These are phyloP conservation scores for Selenia dentaria DNA, from an alignment of 2,888 invertebrate genomes.

Conservation along the genomic window DNA sequence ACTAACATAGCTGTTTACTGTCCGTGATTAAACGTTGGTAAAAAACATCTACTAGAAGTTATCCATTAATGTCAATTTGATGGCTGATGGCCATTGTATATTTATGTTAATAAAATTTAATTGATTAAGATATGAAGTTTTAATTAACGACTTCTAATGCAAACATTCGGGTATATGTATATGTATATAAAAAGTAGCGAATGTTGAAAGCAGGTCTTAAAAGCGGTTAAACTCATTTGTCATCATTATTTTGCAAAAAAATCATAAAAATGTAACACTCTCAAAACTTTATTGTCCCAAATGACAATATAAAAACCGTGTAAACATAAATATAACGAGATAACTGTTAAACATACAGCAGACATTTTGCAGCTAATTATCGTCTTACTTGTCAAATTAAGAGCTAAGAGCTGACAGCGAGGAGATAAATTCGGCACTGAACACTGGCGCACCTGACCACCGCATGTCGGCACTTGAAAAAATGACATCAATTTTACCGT, in stretches of 20 bases:
- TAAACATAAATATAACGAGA: constrained; percentile 33
- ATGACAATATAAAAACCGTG: constrained; percentile 19
- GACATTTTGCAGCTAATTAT: constrained; percentile 39
- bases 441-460: constrained; percentile 41
- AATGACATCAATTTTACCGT: constrained; percentile 66
- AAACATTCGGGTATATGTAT: neutral
- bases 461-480: constrained; percentile 54
- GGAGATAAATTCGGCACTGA: constrained; percentile 46
- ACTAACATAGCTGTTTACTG: constrained; percentile 7
- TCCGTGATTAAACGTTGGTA: constrained; percentile 14
- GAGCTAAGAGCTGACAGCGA: constrained; percentile 43
- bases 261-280: constrained; percentile 18
- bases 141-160: neutral
- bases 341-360: constrained; percentile 36
- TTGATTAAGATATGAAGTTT: neutral
- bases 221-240: constrained; percentile 7
- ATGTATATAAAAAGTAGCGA: constrained; percentile 1
- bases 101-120: constrained; percentile 2
- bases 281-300: constrained; percentile 21
- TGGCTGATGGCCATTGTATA: constrained; percentile 2
- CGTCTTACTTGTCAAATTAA: constrained; percentile 43
- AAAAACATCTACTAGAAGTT: constrained; percentile 3
- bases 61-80: constrained; percentile 7
- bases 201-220: neutral
- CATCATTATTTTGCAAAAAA: constrained; percentile 15